Evolutionary conservation across 2,113 vertebrate species (phyloP), one percentile per base, ranked within the genome.

Genomic region (Polypterus senegalus): DNA sequence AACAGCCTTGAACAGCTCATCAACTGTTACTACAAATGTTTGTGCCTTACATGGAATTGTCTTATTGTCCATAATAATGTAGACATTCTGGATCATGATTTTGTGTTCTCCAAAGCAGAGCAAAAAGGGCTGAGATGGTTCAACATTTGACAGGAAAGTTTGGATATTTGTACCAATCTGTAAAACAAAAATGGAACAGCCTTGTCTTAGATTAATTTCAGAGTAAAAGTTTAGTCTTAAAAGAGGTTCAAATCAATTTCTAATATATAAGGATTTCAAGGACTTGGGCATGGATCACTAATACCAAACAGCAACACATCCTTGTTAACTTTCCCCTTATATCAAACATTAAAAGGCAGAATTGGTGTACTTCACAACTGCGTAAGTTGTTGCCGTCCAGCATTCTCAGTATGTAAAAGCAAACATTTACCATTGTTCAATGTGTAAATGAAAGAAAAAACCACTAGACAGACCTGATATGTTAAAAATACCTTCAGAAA

Each of bases 21-120:
- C 64, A 55, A 65, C 61, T n/a, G 46, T 59, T 45, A 47, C 58
- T 54, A 65, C 7, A 11, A 58, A 61, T 54, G 64, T 65, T 59
- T 65, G 64, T 9, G 64, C 53, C 64, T 56, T 65, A 59, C 64
- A 65, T 5, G 52, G 58, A 48, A 65, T 49, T 11, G 64, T 54
- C 53, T 65, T 65, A 46, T 49, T n/a, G 59, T 65, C 59, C 9
- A 65, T 8, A 10, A 61, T 64, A 11, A 65, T 44, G 47, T 48
- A 65, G 53, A 56, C 61, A n/a, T 27, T 61, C 46, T 49, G 59
- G 49, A 64, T 59, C 44, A 45, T 64, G 47, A 10, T 53, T 51
- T 47, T 65, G 44, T 65, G 51, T 59, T 56, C 59, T 55, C 64
- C 51, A 47, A 61, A 49, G 57, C 64, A 65, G 5, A 61, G 46